These are phyloP conservation scores for Stenchaetothrips biformis DNA, from an alignment of 2,888 invertebrate species.

Conservation along the genomic window DNA sequence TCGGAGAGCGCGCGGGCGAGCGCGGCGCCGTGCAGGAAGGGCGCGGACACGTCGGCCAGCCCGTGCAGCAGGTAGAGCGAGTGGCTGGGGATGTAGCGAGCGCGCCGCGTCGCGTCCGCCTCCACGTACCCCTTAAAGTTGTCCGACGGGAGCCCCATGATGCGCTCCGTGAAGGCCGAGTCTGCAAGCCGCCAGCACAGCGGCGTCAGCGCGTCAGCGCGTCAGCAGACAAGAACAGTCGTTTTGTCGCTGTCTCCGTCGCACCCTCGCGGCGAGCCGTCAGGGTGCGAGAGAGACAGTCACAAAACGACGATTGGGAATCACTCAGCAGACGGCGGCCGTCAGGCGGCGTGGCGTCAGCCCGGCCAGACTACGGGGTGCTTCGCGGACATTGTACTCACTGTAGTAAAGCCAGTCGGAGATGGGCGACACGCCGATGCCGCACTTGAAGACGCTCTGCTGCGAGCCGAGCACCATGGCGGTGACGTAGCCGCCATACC, in stretches of 20 bases:
- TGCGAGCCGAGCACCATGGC: slow-evolving; percentile 83
- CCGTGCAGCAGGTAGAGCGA: slow-evolving; percentile 89
- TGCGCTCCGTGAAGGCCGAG: slow-evolving; percentile 92
- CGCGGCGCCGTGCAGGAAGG: slow-evolving; percentile 88
- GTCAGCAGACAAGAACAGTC: too few species aligned
- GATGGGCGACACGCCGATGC: slow-evolving; percentile 89
- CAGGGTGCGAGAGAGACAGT: too few species aligned
- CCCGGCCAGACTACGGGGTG: background rate
- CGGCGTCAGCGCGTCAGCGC: too few species aligned
- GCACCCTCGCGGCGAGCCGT: too few species aligned
- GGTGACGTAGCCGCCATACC: slow-evolving; percentile 93
- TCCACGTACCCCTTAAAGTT: slow-evolving; percentile 89
- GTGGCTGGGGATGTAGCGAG: slow-evolving; percentile 80
- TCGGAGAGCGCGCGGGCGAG: slow-evolving; percentile 82
- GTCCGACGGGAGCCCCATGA: slow-evolving; percentile 80
- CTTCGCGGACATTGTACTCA: slow-evolving; percentile 50
- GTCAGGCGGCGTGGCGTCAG: background rate
- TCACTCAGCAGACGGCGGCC: too few species aligned
- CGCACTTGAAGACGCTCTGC: slow-evolving; percentile 81
- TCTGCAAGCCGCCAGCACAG: slow-evolving; percentile 55
- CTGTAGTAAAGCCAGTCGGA: slow-evolving; percentile 95
- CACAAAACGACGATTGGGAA: too few species aligned
- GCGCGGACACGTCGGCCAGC: slow-evolving; percentile 85
- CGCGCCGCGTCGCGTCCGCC: slow-evolving; percentile 83
- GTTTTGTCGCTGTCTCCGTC: too few species aligned